Evolutionary conservation across 2,888 invertebrate genomes (phyloP), one percentile per base, ranked within the genome.

Genomic region (Himalopsyche anomala): DNA sequence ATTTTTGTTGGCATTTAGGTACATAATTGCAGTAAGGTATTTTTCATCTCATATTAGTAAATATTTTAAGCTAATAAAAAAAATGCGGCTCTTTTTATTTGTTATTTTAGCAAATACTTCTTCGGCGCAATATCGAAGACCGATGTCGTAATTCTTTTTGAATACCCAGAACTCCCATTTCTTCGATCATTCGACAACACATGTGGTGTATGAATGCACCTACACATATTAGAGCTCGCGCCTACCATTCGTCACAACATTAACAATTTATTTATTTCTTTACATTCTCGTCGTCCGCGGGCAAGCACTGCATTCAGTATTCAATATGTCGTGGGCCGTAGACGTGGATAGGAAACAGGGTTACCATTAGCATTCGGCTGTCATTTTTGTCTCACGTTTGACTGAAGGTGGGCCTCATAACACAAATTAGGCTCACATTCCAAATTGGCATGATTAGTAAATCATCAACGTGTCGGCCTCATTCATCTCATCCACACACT

Each of bases 171-270:
- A 80, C 42, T 80, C 42, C 40, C 42, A 80, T 80, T 80, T 80
- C 42, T 28, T 62, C 28, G 62, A 62, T 19, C 62, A n/a, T 6
- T 15, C 19, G 28, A 62, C 11, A 51, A 3, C 62, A 51, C 15
- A 15, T 28, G 62, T 62, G 62, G 6, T 62, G 19, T 62, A 19
- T 28, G 19, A 19, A 62, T 62, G 62, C 62, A 62, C 62, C 62
- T 62, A 62, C 62, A 19, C 62, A 62, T 62, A 62, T 62, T 62
- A 62, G 28, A 28, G 2, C 40, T 56, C 42, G 56, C 62, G 84
- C 17, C 36, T 80, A 62, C 42, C 84, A 85, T 85, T 84, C 84
- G 84, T 85, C 84, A 85, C 84, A 81, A 84, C 84, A 84, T 84
- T 84, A 84, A 84, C 84, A 42, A 84, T 84, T 84, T 84, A 80